These are phyloP conservation scores for Xenopus tropicalis DNA, from an alignment of 2,113 vertebrate genomes.

Conservation along the genomic window DNA sequence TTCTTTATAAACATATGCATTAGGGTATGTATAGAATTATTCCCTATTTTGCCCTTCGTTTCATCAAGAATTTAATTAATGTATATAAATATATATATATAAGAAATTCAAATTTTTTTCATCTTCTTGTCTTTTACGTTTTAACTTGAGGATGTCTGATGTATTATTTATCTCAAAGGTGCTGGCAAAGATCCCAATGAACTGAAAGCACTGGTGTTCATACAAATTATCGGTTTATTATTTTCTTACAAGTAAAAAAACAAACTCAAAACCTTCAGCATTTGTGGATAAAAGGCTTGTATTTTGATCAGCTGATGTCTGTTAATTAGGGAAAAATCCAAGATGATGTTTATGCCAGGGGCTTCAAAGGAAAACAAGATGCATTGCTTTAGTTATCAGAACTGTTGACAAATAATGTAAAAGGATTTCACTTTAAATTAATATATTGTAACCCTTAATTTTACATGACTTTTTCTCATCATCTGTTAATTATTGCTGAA, in stretches of 20 bases:
- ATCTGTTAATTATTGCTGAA: slow-evolving; percentile 28
- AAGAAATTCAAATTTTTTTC: slow-evolving; percentile 30
- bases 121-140: slow-evolving; percentile 32
- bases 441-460: slow-evolving; percentile 7
- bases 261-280: slow-evolving; percentile 21
- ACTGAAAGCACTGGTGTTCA: slow-evolving; percentile 28
- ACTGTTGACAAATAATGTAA: slow-evolving; percentile 28
- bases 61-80: slow-evolving; percentile 20
- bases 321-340: slow-evolving; percentile 28
- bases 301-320: slow-evolving; percentile 13
- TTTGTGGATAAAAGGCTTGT: slow-evolving; percentile 11
- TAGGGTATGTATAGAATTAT: slow-evolving; percentile 7
- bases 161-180: slow-evolving; percentile 29
- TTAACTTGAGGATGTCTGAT: slow-evolving; percentile 35
- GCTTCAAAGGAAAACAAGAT: slow-evolving; percentile 25
- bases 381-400: slow-evolving; percentile 10
- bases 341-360: slow-evolving; percentile 1
- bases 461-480: slow-evolving; percentile 8
- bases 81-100: too few species aligned
- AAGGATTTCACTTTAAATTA: slow-evolving; percentile 28
- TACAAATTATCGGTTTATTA: slow-evolving; percentile 20
- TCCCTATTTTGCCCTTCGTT: slow-evolving; percentile 23
- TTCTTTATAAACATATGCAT: slow-evolving; percentile 6
- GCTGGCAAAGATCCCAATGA: slow-evolving; percentile 29
- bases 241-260: slow-evolving; percentile 20